Base-by-base conservation (phyloP, 2,888 invertebrate species). In the Drosophila rubida region DNA sequence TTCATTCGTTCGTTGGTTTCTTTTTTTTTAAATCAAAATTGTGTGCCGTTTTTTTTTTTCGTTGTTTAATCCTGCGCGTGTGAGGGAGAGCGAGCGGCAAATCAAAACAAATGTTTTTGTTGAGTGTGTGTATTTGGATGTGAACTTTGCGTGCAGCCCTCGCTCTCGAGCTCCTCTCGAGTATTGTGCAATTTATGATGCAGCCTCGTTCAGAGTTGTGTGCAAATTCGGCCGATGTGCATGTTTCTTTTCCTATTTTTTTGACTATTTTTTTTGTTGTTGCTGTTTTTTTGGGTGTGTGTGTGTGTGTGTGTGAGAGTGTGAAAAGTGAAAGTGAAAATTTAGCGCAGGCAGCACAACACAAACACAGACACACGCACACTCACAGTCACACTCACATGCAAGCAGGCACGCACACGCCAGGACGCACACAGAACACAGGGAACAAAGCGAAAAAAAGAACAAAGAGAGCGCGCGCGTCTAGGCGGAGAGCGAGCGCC, bases 271-370 rank as follows among this genome's bases (percentile, higher is more conserved):
- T 25, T 25, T 25, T 25, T 25, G 25, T 68, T 46, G 54, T 11
- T n/a, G 39, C 13, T 11, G 27, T 69, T 77, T 85, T 87, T 88
- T 88, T 88, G 41, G 16, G 19, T 19, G 19, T 54, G 42, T 55
- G 32, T 16, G 19, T 19, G 41, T 11, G 19, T 19, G 19, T 54
- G 42, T 55, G 32, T 16, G 19, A n/a, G 19, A 44, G 42, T 55
- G 32, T 84, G 81, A 85, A 90, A 90, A 90, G 87, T 88, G 90
- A 90, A 90, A 90, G 90, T 90, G 90, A 90, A 90, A 90, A 90
- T 89, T 89, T 80, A 87, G 88, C 84, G 74, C 80, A 69, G 62
- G 48, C 63, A 63, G 35, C 72, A 65, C 55, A n/a, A n/a, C n/a
- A n/a, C n/a, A n/a, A n/a, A 63, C 58, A 55, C 39, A 58, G 14